Evolutionary conservation across 2,888 invertebrate genomes (phyloP), one percentile per base, ranked within the genome.

Genomic region (Falcaria lacertinaria): DNA sequence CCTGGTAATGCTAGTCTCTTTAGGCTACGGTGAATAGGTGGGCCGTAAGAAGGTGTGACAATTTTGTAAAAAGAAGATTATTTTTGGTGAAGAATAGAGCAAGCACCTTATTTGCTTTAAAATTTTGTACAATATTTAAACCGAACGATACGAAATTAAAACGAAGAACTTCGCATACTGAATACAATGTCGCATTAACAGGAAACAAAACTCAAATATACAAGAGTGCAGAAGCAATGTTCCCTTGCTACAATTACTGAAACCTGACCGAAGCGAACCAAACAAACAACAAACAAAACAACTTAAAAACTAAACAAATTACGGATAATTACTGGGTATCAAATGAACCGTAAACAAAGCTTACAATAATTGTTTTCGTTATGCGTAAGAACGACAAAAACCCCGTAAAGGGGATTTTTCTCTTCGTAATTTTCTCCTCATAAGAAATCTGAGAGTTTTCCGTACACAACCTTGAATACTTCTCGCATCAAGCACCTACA

Each of bases 401-500:
- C 15, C 15, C 37, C 37, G 7, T 11, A 19, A 25, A 25, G 33
- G 16, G 17, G 34, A 41, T 38, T 32, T 35, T 37, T 43, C 32
- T 28, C 34, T 32, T 39, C 42, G 43, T 50, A 49, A 50, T 55
- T 53, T 52, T 49, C 43, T 33, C 39, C 50, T 47, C 41, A 28
- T 45, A 46, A 45, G 50, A 50, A 44, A 50, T 54, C 49, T 35
- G 49, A 52, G 38, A 25, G 14, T 28, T 44, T 19, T 15, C 28
- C 34, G 39, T 46, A 42, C 34, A 41, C 34, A 46, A 40, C 36
- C 40, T 39, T 38, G 36, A 44, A 42, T 39, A 22, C 15, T 36
- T 2, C 37, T 8, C 15, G 25, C 37, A 25, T 15, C 15, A 4
- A 22, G 19, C 13, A 15, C 15, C 8, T 35, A 35, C n/a, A n/a